Evolutionary conservation across 2,113 vertebrate genomes (phyloP), one percentile per base, ranked within the genome.

Genomic region (Gymnobelideus leadbeateri): DNA sequence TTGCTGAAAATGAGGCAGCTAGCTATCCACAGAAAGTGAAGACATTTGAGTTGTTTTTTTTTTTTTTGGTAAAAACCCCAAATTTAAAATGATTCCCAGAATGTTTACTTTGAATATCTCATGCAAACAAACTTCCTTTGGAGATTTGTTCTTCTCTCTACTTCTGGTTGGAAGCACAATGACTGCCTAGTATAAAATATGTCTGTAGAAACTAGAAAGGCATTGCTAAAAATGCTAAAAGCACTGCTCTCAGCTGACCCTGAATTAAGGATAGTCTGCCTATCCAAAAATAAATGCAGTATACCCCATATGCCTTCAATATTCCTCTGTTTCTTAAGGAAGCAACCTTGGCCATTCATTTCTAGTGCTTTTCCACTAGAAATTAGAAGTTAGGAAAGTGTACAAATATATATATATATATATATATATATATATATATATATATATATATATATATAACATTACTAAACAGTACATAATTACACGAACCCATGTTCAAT

Each of bases 81-180:
- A 43, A 26, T 95, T 95, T 52, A 94, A 91, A 94, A 51, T n/a
- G 25, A 55, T 92, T 96, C 89, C 89, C 51, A 96, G 50, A 89
- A 61, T 55, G 28, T 92, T 92, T 90, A 51, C 3, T 93, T 91
- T 91, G 25, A 90, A 51, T 89, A 51, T 52, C 19, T 92, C 93
- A 53, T n/a, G 28, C 14, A 91, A 77, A 68, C 26, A 96, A 55
- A 92, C 54, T 92, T 92, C 37, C 26, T 93, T 93, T 14, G 51
- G 55, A 91, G 51, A 92, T 92, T 43, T 51, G 8, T 91, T 94
- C 90, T 47, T 31, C 7, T 77, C n/a, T 77, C 0, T 94, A n/a
- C 19, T 95, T 90, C 49, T 52, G 46, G 26, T 92, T 91, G 91
- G 23, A 50, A 93, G 50, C 3, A 51, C 24, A 5, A 8, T 68